Base-by-base conservation (phyloP, 2,888 invertebrate genomes). In the Ptychoptera albimana region DNA sequence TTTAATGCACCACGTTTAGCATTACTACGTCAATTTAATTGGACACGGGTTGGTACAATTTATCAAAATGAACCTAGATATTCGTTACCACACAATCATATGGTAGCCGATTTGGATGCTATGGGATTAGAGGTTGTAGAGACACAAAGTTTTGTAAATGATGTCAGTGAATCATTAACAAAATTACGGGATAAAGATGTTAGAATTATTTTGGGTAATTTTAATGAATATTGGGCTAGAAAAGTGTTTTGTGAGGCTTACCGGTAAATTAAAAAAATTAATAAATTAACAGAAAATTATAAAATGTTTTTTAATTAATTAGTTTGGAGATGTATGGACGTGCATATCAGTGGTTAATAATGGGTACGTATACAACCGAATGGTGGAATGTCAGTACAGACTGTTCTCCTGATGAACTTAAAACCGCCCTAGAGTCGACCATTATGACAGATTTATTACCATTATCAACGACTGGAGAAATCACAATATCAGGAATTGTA, bases 21-120 rank as follows among this genome's bases (percentile, higher is more conserved):
- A 6, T 70, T 98, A 31, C 72, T 98, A 51, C 75, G 79, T 58
- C 79, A 83, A 55, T 98, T 91, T 70, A 94, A 96, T 68, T 98
- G 98, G 98, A 94, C 91, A 1, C 71, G 88, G 48, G 93, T 98
- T 32, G 97, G 94, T 2, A 97, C 96, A 2, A 80, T 98, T 50
- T 97, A 93, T 62, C 94, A 94, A 65, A 94, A 94, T 61, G 87
- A 92, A 55, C 92, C 93, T 0, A 70, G 92, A 64, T 93, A 92
- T 62, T 86, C 92, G 4, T 67, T 94, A 70, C 87, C 89, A 6
- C 89, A 89, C 63, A 88, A 87, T 60, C 77, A 85, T 50, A 74
- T 94, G 52, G 78, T 92, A 30, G 85, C 87, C 4, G 85, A 92
- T 60, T 63, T 94, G 53, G 93, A 93, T 55, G 68, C 73, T 12